phyloP scores from a whole-genome alignment of 2,113 vertebrate species.

The Phalacrocorax aristotelis region DNA sequence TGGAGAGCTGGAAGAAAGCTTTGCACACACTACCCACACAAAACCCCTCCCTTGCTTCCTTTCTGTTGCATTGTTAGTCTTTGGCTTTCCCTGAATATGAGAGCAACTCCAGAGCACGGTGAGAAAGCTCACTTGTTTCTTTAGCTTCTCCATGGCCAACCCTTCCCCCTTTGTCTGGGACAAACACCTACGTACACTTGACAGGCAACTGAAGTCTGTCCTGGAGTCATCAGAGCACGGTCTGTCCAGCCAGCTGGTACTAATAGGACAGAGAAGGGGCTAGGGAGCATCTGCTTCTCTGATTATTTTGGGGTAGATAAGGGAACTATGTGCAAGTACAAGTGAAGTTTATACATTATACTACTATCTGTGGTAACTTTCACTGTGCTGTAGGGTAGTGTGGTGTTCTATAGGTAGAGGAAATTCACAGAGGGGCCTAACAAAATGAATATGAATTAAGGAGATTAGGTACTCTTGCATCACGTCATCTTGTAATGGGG shows the following conservation, averaged over 20 bases:
- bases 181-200: not conserved
- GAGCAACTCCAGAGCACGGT: not conserved
- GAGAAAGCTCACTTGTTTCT: constrained; percentile 34
- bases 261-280: not conserved
- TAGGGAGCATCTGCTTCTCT: not conserved
- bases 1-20: not conserved
- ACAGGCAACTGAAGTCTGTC: not conserved
- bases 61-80: not conserved
- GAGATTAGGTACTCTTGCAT: not conserved
- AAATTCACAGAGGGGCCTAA: not conserved
- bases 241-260: not conserved
- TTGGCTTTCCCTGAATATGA: not conserved
- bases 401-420: not conserved
- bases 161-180: not conserved
- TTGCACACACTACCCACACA: not conserved
- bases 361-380: not conserved
- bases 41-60: not conserved
- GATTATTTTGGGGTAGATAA: not conserved
- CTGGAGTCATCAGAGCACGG: not conserved
- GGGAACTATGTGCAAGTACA: fast-evolving
- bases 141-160: not conserved
- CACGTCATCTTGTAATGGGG: not conserved
- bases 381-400: not conserved
- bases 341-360: not conserved
- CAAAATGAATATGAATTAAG: not conserved